Conservation (phyloP, 2,888 invertebrate genomes). For the Microdon myrmicae region DNA sequence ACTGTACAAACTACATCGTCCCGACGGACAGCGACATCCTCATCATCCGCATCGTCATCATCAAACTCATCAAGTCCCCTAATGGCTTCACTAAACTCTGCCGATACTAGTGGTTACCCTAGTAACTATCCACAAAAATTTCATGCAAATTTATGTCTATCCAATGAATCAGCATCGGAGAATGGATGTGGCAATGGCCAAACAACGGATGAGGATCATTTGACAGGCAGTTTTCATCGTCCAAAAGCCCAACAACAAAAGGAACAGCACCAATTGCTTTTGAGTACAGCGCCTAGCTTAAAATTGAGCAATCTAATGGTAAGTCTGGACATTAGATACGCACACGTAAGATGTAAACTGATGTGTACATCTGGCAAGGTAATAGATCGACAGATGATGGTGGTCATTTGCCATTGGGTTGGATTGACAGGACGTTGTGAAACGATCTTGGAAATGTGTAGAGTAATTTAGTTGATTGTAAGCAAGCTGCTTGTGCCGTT, state of each 20-base stretch:
- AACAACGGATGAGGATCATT: slow-evolving; percentile 28
- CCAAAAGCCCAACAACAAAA: slow-evolving; percentile 38
- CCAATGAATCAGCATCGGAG: slow-evolving; percentile 29
- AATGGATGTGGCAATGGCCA: slow-evolving; percentile 18
- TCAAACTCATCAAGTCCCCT: slow-evolving; percentile 53
- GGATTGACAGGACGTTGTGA: neutral
- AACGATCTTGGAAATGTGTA: neutral
- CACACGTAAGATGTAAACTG: no score
- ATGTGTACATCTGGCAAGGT: slow-evolving; percentile 6
- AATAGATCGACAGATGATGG: slow-evolving; percentile 19
- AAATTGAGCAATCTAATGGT: slow-evolving; percentile 67
- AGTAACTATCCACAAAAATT: slow-evolving; percentile 25
- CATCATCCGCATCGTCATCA: slow-evolving; percentile 54
- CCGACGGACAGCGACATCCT: slow-evolving; percentile 59
- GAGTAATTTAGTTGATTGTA: slow-evolving; percentile 1
- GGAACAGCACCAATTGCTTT: slow-evolving; percentile 54
- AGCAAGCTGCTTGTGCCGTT: no score
- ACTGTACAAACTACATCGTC: slow-evolving; percentile 66
- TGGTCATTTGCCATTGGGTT: no score
- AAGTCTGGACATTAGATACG: no score
- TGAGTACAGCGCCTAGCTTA: slow-evolving; percentile 64
- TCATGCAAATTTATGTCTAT: slow-evolving; percentile 22
- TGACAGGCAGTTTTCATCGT: slow-evolving; percentile 41
- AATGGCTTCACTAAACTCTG: slow-evolving; percentile 27
- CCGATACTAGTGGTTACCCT: slow-evolving; percentile 24